A percentile compares a stretch with the other conserved stretches of the same genome.
Evolutionary conservation across 2,797 vertebrate genomes (phyloP).

Genomic region (Odontamblyopus rebecca): DNA sequence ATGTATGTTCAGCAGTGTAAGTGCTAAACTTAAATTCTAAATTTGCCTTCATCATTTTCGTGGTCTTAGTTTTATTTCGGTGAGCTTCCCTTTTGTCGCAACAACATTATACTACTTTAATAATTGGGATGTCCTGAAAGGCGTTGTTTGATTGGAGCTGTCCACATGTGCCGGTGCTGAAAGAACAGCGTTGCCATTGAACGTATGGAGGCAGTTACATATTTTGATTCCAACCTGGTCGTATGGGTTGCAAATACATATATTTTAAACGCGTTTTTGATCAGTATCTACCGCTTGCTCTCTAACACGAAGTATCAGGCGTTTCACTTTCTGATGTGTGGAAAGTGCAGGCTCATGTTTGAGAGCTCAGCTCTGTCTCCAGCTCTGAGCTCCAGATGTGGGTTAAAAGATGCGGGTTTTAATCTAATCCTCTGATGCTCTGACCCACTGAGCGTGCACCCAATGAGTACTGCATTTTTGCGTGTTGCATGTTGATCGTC

Average conservation of each 20-base stretch:
- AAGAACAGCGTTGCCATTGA: slow-evolving; percentile 9
- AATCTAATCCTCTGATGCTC: slow-evolving; percentile 55
- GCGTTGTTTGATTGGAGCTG: slow-evolving; percentile 23
- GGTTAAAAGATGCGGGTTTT: slow-evolving; percentile 45
- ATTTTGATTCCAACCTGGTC: not conserved
- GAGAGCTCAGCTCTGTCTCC: not conserved
- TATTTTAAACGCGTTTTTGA: not conserved
- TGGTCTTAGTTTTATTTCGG: not conserved
- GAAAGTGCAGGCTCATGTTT: not conserved
- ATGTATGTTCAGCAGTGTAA: not conserved
- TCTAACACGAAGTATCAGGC: not conserved
- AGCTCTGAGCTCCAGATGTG: slow-evolving; percentile 53
- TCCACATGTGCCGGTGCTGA: slow-evolving; percentile 39
- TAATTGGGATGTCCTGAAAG: not conserved
- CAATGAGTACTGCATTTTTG: slow-evolving; percentile 19
- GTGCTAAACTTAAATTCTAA: not conserved
- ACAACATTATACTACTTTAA: not conserved
- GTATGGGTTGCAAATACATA: not conserved
- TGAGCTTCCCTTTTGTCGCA: too few relatives aligned
- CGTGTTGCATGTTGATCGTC: not conserved
- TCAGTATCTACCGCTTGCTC: too few relatives aligned
- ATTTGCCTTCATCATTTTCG: not conserved
- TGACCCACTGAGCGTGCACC: slow-evolving; percentile 12
- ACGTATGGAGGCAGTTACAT: too few relatives aligned
- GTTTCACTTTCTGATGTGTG: not conserved